Evolutionary conservation across 2,113 vertebrate species (phyloP), one percentile per base, ranked within the genome.

Genomic region (Aphelocoma coerulescens): DNA sequence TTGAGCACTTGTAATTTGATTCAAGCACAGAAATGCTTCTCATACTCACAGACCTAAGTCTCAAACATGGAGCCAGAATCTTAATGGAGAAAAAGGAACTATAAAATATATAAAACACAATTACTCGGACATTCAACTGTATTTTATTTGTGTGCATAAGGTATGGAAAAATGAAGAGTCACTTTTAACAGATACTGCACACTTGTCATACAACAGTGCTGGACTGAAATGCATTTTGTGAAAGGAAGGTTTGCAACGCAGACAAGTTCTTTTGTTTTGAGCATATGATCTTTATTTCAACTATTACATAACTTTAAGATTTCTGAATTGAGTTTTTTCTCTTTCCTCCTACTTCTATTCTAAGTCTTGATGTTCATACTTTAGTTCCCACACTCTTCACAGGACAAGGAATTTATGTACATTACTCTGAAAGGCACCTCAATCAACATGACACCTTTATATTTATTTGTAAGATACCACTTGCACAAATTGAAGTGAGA

Each of bases 391-490:
- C 44, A 63, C 48, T 81, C 79, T 95, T 63, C 37, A 78, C 0
- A 0, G 49, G 55, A 92, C 5, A 1, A 88, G 81, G 28, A 94
- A 63, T 66, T 81, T 89, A 72, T 61, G 44, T 85, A 74, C 67
- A 95, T 75, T 59, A 78, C 27, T 73, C 77, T 73, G 27, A 96
- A 96, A 97, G 91, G 67, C 74, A 89, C 58, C 71, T 89, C 61
- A 68, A 48, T 43, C 62, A 54, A 91, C 61, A 59, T 37, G 44
- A 88, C 21, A 75, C 15, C 39, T 52, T 88, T 51, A 17, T 85
- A 33, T 79, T 68, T 93, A 93, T 87, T 88, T 93, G 82, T 62
- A 96, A 54, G 54, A 17, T 54, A 87, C 39, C 44, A 82, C 37
- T 88, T 93, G 46, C 68, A 89, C 33, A 89, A 85, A 69, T 0